A percentile compares a stretch with the other conserved stretches of the same genome.
phyloP scores from a whole-genome alignment of 2,888 invertebrate species.

The Dugesia japonica region DNA sequence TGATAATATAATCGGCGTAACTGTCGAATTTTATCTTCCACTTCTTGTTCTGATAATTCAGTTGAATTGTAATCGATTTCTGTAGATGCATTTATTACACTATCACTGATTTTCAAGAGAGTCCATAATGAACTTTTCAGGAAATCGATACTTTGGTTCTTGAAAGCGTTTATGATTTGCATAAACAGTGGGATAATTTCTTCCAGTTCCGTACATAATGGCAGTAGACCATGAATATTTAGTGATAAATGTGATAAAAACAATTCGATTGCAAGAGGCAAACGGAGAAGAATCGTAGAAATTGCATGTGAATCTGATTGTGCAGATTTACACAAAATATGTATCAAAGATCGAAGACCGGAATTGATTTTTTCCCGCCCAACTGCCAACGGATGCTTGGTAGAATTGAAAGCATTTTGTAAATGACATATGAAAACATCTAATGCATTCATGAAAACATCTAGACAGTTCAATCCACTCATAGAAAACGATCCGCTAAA shows the following conservation, averaged over 20 bases:
- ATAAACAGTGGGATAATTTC: neutral
- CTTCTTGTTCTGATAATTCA: neutral
- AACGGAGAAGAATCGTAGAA: neutral
- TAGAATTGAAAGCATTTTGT: neutral
- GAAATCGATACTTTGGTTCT: neutral
- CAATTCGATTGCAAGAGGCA: neutral
- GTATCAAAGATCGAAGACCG: neutral
- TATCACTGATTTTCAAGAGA: neutral
- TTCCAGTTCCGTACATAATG: neutral
- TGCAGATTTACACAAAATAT: neutral
- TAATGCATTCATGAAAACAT: neutral
- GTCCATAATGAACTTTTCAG: neutral
- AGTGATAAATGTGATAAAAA: slow-evolving; percentile 3
- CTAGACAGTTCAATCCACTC: neutral
- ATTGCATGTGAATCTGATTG: neutral
- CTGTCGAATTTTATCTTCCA: neutral
- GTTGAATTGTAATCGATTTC: neutral
- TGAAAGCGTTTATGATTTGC: slow-evolving; percentile 1
- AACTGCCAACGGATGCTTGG: neutral
- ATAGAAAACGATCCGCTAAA: neutral
- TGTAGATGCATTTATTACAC: neutral
- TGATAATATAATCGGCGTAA: neutral
- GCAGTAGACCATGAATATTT: neutral
- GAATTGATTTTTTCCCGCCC: slow-evolving; percentile 3
- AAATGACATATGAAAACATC: neutral